These are phyloP conservation scores for Dicentrarchus labrax DNA, from an alignment of 2,113 vertebrate genomes.

Conservation along the genomic window DNA sequence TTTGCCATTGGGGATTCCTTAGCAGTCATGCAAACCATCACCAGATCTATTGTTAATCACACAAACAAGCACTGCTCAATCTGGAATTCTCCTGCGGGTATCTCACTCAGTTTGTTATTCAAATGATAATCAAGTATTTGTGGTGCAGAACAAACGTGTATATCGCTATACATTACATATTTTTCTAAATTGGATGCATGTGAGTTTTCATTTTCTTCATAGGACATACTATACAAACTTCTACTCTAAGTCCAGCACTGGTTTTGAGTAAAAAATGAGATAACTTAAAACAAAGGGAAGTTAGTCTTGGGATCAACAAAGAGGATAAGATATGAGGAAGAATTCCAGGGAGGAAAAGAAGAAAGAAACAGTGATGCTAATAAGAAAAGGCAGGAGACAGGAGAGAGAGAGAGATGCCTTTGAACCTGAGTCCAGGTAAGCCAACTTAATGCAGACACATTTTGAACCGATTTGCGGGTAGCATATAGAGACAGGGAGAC, in stretches of 20 bases:
- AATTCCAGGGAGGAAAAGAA: slow-evolving; percentile 23
- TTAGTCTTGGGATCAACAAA: slow-evolving; percentile 9
- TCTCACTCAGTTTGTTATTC: slow-evolving; percentile 3
- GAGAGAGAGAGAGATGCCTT: slow-evolving; percentile 20
- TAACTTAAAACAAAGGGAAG: slow-evolving; percentile 31
- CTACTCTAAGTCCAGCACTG: neutral
- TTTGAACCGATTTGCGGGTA: slow-evolving; percentile 10
- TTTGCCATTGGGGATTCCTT: neutral
- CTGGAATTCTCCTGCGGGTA: slow-evolving; percentile 4
- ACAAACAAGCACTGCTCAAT: slow-evolving; percentile 22
- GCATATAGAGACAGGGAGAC: neutral
- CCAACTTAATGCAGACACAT: slow-evolving; percentile 29
- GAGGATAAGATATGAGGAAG: neutral
- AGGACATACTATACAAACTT: neutral
- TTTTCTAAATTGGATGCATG: neutral
- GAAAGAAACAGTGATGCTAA: slow-evolving; percentile 4
- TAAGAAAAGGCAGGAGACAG: slow-evolving; percentile 23
- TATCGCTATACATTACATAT: neutral
- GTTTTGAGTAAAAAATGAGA: neutral
- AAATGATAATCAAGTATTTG: slow-evolving; percentile 27
- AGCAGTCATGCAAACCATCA: slow-evolving; percentile 31
- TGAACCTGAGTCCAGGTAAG: slow-evolving; percentile 51
- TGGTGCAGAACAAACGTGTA: neutral
- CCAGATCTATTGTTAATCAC: slow-evolving; percentile 9
- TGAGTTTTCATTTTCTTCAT: neutral